phyloP scores from a whole-genome alignment of 2,113 vertebrate genomes.

The Anthoscopus minutus region DNA sequence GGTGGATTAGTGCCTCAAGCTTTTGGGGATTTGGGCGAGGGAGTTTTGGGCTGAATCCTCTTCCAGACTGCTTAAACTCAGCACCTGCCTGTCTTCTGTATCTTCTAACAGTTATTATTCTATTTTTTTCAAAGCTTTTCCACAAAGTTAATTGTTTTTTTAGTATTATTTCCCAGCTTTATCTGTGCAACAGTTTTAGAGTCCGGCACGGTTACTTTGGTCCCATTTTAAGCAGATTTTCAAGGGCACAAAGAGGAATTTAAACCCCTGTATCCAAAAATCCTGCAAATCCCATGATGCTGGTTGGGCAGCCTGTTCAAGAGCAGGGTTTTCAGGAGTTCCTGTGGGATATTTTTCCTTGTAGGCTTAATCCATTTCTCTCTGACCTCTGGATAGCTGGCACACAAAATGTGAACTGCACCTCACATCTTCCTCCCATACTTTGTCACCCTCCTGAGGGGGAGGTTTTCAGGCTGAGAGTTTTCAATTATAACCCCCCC shows the following conservation, averaged over 20 bases:
- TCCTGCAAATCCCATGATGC: not conserved
- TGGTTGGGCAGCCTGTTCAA: not conserved
- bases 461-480: not conserved
- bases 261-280: not conserved
- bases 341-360: not conserved
- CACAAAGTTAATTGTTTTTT: not conserved
- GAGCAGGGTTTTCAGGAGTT: not conserved
- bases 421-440: not conserved
- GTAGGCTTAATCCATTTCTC: not conserved
- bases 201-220: accelerated
- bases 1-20: not conserved
- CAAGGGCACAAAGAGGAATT: not conserved
- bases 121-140: not conserved
- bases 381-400: not conserved
- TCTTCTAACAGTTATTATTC: not conserved
- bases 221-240: not conserved
- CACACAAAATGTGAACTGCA: not conserved
- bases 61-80: not conserved
- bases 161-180: not conserved
- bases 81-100: not conserved
- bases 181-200: not conserved
- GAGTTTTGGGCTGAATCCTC: not conserved
- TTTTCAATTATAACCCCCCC: not conserved
- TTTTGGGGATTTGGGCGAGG: not conserved
- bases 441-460: not conserved